phyloP scores from a whole-genome alignment of 2,888 invertebrate genomes.

The Tachina fera region DNA sequence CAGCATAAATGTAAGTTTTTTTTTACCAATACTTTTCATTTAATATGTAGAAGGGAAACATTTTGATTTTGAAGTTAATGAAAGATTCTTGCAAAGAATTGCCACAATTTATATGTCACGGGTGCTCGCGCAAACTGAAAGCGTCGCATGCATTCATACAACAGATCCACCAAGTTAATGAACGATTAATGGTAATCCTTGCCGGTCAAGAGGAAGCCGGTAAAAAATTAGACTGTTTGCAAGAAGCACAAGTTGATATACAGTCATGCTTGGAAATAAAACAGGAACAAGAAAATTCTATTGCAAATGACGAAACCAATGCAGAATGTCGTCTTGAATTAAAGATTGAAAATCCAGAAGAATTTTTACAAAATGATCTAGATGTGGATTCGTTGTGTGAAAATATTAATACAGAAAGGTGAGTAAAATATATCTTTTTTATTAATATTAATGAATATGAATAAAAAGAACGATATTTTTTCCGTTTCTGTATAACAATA shows the following conservation, averaged over 20 bases:
- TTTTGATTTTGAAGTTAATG: constrained; percentile 21
- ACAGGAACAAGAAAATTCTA: constrained; percentile 33
- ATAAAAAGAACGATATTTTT: too few relatives aligned
- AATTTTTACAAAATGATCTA: neutral
- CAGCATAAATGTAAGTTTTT: constrained; percentile 55
- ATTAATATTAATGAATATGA: too few relatives aligned
- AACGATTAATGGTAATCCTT: constrained; percentile 2
- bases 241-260: constrained; percentile 55
- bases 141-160: constrained; percentile 56
- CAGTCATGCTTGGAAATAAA: constrained; percentile 52
- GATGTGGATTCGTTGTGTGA: neutral
- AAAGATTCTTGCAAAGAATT: constrained; percentile 32
- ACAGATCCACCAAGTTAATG: constrained; percentile 40
- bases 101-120: constrained; percentile 51
- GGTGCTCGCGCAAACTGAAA: constrained; percentile 51
- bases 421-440: too few relatives aligned
- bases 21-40: neutral
- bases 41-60: neutral
- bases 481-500: too few relatives aligned
- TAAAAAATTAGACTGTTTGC: constrained; percentile 49
- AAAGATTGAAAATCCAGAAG: constrained; percentile 9
- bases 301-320: neutral
- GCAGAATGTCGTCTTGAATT: neutral
- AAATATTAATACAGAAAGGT: neutral
- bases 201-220: neutral